These are phyloP conservation scores for Cordilura impudica DNA, from an alignment of 2,888 invertebrate genomes.

Conservation along the genomic window DNA sequence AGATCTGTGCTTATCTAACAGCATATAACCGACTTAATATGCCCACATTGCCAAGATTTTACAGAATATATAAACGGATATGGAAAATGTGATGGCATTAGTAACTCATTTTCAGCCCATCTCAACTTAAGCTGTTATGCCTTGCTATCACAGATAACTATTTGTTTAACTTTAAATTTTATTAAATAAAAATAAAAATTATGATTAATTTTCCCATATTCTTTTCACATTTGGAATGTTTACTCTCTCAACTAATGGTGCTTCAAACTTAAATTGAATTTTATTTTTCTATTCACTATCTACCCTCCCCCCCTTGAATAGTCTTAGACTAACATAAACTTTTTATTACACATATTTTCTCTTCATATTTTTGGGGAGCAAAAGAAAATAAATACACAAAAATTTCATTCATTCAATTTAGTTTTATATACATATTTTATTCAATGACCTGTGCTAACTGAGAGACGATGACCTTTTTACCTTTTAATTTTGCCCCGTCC, in stretches of 20 bases:
- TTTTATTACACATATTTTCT: neutral
- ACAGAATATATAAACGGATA: too few species aligned
- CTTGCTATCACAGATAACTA: too few species aligned
- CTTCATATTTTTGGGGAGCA: conserved; percentile 31
- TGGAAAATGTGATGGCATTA: too few species aligned
- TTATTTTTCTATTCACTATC: conserved; percentile 5
- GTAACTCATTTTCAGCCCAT: too few species aligned
- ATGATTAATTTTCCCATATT: neutral
- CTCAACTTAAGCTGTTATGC: too few species aligned
- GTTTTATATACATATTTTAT: conserved; percentile 38
- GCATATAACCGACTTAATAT: too few species aligned
- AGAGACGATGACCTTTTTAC: conserved; percentile 7
- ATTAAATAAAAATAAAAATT: neutral
- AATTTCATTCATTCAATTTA: conserved; percentile 35
- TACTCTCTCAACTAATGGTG: conserved; percentile 33
- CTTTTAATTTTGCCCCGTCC: neutral
- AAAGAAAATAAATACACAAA: conserved; percentile 3
- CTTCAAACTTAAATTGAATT: conserved; percentile 56
- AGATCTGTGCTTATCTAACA: too few species aligned
- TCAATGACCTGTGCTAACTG: conserved; percentile 39
- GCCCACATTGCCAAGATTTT: too few species aligned
- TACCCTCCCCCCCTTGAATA: neutral
- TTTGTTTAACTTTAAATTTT: too few species aligned
- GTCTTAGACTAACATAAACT: neutral
- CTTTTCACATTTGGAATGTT: neutral